These are phyloP conservation scores for Drosophila novamexicana DNA, from an alignment of 1,140 invertebrate genomes.

Conservation along the genomic window DNA sequence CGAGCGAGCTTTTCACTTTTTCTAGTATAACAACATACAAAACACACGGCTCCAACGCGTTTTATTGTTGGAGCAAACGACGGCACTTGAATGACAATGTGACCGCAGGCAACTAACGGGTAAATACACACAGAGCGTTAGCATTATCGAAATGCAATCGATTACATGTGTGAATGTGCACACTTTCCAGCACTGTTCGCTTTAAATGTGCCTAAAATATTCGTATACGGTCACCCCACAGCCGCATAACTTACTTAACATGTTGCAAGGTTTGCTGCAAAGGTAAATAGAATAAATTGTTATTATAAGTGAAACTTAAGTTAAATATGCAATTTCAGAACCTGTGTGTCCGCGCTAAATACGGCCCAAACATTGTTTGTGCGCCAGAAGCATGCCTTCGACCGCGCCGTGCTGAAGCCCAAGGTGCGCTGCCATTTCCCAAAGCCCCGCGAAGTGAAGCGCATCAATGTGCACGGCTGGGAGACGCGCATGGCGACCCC, in stretches of 20 bases:
- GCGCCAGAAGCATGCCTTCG: constrained; percentile 73
- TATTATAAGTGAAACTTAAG: constrained; percentile 11
- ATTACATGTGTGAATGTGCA: neutral
- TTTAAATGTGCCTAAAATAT: neutral
- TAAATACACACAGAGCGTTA: constrained; percentile 13
- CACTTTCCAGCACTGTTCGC: constrained; percentile 19
- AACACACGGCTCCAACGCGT: constrained; percentile 57
- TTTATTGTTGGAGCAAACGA: constrained; percentile 54
- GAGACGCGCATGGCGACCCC: constrained; percentile 88
- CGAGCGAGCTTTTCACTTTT: constrained; percentile 64
- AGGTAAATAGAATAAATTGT: constrained; percentile 41
- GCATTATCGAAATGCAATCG: constrained; percentile 2
- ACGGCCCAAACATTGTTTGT: constrained; percentile 58
- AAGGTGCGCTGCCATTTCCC: constrained; percentile 89
- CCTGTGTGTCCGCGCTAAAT: constrained; percentile 45
- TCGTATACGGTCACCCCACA: constrained; percentile 16
- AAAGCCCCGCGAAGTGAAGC: constrained; percentile 88
- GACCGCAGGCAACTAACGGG: constrained; percentile 35
- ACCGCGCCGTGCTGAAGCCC: constrained; percentile 72
- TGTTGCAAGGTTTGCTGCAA: constrained; percentile 65
- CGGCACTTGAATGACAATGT: constrained; percentile 52
- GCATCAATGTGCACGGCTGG: constrained; percentile 90
- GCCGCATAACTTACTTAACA: constrained; percentile 58
- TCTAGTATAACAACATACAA: constrained; percentile 55
- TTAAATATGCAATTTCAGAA: constrained; percentile 21